Percentiles rank a stretch among this genome's conserved stretches.
phyloP scores from a whole-genome alignment of 2,888 invertebrate genomes.

The Galerucella pusilla region DNA sequence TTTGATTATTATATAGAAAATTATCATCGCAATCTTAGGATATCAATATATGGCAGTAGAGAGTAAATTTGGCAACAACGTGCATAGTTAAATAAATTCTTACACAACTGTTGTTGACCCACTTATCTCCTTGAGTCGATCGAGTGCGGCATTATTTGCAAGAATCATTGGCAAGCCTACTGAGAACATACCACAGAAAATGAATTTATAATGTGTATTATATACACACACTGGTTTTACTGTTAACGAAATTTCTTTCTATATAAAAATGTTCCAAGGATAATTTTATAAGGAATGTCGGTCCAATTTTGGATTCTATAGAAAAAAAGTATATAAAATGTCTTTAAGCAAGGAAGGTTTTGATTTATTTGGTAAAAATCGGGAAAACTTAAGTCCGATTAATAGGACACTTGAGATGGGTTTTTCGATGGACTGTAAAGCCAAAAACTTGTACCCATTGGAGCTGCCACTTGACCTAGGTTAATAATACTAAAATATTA shows the following conservation, averaged over 20 bases:
- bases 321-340: too few relatives aligned
- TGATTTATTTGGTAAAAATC: too few relatives aligned
- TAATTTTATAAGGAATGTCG: not conserved
- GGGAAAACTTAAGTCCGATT: too few relatives aligned
- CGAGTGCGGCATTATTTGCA: slow-evolving; percentile 43
- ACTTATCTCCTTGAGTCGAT: slow-evolving; percentile 52
- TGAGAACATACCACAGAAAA: slow-evolving; percentile 29
- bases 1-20: not conserved
- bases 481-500: too few relatives aligned
- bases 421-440: too few relatives aligned
- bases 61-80: slow-evolving; percentile 40
- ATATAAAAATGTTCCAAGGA: not conserved
- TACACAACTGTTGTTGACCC: slow-evolving; percentile 56
- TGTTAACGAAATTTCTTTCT: not conserved
- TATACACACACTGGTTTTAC: not conserved
- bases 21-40: not conserved
- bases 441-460: too few relatives aligned
- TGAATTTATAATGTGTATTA: slow-evolving; percentile 32
- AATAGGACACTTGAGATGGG: too few relatives aligned
- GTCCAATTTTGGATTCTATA: too few relatives aligned
- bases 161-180: slow-evolving; percentile 49
- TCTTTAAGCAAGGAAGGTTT: too few relatives aligned
- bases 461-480: too few relatives aligned
- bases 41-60: not conserved
- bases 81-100: slow-evolving; percentile 51